Evolutionary conservation across 2,888 invertebrate genomes (phyloP).

Genomic region (Meteorus colon): DNA sequence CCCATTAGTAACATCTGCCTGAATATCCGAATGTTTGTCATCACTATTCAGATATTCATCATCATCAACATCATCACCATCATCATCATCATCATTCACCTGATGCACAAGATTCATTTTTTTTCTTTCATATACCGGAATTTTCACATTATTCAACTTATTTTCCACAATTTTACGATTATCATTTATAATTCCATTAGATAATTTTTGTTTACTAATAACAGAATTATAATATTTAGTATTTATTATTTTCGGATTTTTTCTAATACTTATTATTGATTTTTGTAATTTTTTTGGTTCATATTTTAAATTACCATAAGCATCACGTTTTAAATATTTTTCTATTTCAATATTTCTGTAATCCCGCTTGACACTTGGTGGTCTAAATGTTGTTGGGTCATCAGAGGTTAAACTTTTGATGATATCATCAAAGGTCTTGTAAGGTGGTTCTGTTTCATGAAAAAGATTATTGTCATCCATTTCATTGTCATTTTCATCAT

Average conservation of each 20-base stretch:
- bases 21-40: conserved; percentile 53
- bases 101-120: conserved; percentile 56
- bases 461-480: conserved; percentile 26
- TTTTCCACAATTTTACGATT: conserved; percentile 34
- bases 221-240: conserved; percentile 21
- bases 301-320: conserved; percentile 56
- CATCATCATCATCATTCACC: conserved; percentile 62
- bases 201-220: conserved; percentile 21
- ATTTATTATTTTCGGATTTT: conserved; percentile 27
- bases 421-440: conserved; percentile 69
- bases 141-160: conserved; percentile 44
- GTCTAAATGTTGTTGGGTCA: conserved; percentile 56
- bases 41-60: conserved; percentile 66
- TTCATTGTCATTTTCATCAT: conserved; percentile 36
- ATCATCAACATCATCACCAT: conserved; percentile 64
- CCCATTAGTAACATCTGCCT: conserved; percentile 64
- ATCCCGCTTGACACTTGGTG: conserved; percentile 45
- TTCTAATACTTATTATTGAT: conserved; percentile 7
- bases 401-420: conserved; percentile 65
- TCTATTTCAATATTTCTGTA: conserved; percentile 49
- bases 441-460: conserved; percentile 52
- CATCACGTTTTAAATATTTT: conserved; percentile 58
- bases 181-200: conserved; percentile 37
- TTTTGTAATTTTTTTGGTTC: conserved; percentile 54
- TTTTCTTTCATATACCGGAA: conserved; percentile 50